Conservation (phyloP, 2,113 vertebrate genomes). For the Tychaedon coryphoeus region DNA sequence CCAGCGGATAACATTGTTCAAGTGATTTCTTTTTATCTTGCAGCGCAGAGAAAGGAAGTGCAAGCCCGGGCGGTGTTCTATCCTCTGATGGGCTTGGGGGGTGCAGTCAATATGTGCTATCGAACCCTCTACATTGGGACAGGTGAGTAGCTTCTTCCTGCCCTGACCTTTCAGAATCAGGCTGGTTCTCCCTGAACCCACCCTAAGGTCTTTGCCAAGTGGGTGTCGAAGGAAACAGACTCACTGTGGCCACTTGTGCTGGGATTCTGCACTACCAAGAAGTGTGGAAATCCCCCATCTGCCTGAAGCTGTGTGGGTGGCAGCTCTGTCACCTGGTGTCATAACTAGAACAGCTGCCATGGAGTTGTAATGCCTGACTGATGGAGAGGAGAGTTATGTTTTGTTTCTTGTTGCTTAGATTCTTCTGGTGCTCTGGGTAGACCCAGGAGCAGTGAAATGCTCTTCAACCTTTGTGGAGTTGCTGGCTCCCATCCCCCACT, state of each 20-base stretch:
- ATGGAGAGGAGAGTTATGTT: background rate
- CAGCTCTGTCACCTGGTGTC: background rate
- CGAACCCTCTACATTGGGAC: constrained; percentile 97
- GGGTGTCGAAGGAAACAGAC: background rate
- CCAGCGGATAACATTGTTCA: constrained; percentile 31
- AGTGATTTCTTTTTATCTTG: constrained; percentile 33
- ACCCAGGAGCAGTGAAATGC: background rate
- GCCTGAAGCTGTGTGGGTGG: background rate
- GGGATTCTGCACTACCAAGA: background rate
- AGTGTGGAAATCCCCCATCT: background rate
- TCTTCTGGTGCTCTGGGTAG: background rate
- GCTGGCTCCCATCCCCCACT: constrained; percentile 35
- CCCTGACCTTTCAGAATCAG: background rate
- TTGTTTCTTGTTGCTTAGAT: background rate
- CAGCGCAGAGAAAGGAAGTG: constrained; percentile 87
- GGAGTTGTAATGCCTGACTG: background rate
- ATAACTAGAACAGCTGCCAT: background rate
- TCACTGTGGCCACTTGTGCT: fast-evolving
- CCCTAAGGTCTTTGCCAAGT: background rate
- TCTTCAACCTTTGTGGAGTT: background rate
- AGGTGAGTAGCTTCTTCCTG: constrained; percentile 74
- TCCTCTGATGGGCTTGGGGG: constrained; percentile 87
- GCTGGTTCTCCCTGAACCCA: background rate
- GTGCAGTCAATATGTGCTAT: constrained; percentile 93
- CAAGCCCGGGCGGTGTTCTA: constrained; percentile 94